Base-by-base conservation (phyloP, 1,140 invertebrate genomes). In the Samia ricini region DNA sequence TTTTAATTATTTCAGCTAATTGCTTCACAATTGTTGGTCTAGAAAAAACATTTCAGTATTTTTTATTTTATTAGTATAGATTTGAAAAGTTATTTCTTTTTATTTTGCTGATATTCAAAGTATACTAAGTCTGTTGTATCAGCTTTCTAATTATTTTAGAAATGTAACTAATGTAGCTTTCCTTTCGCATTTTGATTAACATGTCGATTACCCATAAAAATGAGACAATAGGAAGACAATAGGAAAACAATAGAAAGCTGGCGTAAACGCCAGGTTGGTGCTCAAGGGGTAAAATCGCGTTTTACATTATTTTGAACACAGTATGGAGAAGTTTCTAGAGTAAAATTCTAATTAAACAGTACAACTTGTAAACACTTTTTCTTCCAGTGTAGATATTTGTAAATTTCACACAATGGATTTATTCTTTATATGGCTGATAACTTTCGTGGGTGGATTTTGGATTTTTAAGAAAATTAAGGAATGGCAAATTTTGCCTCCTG, bases 401-500 rank as follows among this genome's bases (percentile, higher is more conserved):
- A 15, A 15, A 42, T 1, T 15, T 10, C 8, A 33, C n/a, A n/a
- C n/a, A 51, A 90, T 90, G 88, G 88, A 88, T 66, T 66, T 86
- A 19, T 58, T 88, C 18, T 79, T 86, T 52, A 26, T 86, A 60
- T 88, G 76, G 72, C 56, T 90, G 7, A 59, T 75, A 20, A 79
- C 79, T 18, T 80, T 90, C 52, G 83, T 88, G 5, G 24, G 81
- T 1, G 85, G 85, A 21, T 90, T 76, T 74, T 90, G 83, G 84
- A 79, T 88, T 54, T 82, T 73, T 52, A 86, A 85, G 63, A 86
- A 85, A 64, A 72, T 88, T 33, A 84, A 80, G 51, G 69, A 85
- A 68, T 82, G 75, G 72, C 76, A 81, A 52, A 81, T 81, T 56
- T 70, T 93, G 10, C 95, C 96, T 0, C 96, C 96, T 0, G 96